Base-by-base conservation (phyloP, 2,888 invertebrate species). In the Calliphora vomitoria region DNA sequence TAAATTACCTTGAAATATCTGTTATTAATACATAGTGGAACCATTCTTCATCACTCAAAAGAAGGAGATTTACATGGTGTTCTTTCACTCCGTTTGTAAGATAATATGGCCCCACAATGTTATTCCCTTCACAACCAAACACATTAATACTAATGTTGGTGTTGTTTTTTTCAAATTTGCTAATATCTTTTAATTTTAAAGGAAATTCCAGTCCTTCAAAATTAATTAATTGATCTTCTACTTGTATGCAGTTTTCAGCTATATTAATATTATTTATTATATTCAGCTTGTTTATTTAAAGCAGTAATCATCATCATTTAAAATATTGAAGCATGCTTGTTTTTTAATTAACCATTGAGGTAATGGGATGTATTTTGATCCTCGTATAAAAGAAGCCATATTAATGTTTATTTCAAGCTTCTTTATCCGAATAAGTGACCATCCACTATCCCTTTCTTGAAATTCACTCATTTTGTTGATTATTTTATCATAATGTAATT, bases 401-500 rank as follows among this genome's bases (percentile, higher is more conserved):
- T 55, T 55, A 8, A 55, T 55, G 8, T 55, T 20, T 8, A 55
- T 55, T 18, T 55, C 18, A n/a, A 55, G 18, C 8, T 8, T 1
- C n/a, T 55, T 55, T 20, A 55, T 55, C 18, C 3, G 3, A 20
- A 55, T 20, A 8, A 55, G 10, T 1, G 55, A 18, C 55, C 55
- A 55, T 18, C 55, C 55, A 55, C 55, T 55, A 10, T 55, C 55
- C 18, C 55, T 18, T 55, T 55, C 20, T 55, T 55, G 20, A 55
- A 55, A 55, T 18, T 55, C 55, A 18, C 18, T 18, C 55, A 55
- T 55, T n/a, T 55, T 55, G n/a, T 50, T 50, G 15, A 4, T n/a
- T n/a, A 50, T 50, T n/a, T n/a, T 15, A 13, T 50, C 50, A n/a
- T 13, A 50, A n/a, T 50, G 50, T n/a, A n/a, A n/a, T n/a, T 50